These are phyloP conservation scores for Bombus balteatus DNA, from an alignment of 1,140 invertebrate genomes.

Conservation along the genomic window DNA sequence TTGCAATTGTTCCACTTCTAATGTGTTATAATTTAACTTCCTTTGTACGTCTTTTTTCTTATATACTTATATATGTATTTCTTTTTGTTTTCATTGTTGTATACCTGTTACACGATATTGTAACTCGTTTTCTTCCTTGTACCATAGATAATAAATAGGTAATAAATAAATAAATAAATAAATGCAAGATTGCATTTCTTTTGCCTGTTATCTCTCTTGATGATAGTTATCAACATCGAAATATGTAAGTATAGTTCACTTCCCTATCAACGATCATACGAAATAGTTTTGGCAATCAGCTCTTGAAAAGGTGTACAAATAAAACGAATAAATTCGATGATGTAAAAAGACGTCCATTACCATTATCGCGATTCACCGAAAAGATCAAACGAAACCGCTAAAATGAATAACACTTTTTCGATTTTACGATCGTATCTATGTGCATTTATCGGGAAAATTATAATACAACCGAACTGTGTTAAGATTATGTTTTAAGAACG, in stretches of 20 bases:
- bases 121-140: no score
- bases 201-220: neutral
- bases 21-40: no score
- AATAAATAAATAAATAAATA: no score
- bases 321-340: neutral
- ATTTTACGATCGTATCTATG: neutral
- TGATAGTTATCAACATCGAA: neutral
- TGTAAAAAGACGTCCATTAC: neutral
- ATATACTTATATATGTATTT: no score
- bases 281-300: neutral
- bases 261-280: neutral
- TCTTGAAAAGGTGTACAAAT: neutral
- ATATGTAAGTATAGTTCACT: neutral
- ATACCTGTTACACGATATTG: no score
- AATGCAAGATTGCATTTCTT: neutral
- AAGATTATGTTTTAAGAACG: neutral
- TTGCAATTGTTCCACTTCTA: no score
- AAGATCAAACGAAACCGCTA: neutral
- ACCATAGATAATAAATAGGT: no score
- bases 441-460: neutral
- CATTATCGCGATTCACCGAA: neutral
- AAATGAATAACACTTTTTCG: neutral
- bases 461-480: neutral
- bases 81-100: no score
- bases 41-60: no score